Percentiles rank a stretch among this genome's conserved stretches.
phyloP scores from a whole-genome alignment of 2,888 invertebrate species.

The Mechanitis mazaeus region DNA sequence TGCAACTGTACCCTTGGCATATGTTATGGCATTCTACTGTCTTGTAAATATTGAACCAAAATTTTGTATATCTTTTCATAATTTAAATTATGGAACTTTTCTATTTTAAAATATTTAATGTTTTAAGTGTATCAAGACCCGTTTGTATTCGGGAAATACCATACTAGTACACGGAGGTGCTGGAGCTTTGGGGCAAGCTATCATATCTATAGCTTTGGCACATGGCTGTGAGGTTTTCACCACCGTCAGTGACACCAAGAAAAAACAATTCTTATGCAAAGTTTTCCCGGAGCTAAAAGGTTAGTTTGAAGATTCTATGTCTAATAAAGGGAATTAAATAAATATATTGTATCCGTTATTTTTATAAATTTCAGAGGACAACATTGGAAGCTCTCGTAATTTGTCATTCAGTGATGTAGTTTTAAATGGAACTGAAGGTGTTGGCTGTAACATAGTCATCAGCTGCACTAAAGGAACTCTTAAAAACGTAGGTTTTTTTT shows the following conservation, averaged over 20 bases:
- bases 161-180: constrained; percentile 52
- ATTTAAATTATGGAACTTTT: constrained; percentile 1
- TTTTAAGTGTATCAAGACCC: constrained; percentile 34
- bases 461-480: constrained; percentile 40
- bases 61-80: background rate
- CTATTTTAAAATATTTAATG: background rate
- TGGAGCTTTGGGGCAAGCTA: constrained; percentile 56
- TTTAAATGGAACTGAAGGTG: constrained; percentile 30
- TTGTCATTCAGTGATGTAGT: constrained; percentile 39
- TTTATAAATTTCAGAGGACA: constrained; percentile 39
- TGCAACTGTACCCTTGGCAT: constrained; percentile 85
- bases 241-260: constrained; percentile 49
- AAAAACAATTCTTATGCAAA: constrained; percentile 50
- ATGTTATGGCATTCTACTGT: constrained; percentile 70
- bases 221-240: constrained; percentile 46
- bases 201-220: constrained; percentile 46
- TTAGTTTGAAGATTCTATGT: constrained; percentile 19
- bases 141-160: constrained; percentile 25
- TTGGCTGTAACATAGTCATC: constrained; percentile 44
- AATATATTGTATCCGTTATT: background rate
- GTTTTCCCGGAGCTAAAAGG: constrained; percentile 51
- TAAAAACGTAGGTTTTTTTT: constrained; percentile 42
- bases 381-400: constrained; percentile 52
- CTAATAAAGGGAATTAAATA: background rate
- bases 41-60: constrained; percentile 35